Evolutionary conservation across 2,113 vertebrate species (phyloP).

Genomic region (rat (Rattus norvegicus)): DNA sequence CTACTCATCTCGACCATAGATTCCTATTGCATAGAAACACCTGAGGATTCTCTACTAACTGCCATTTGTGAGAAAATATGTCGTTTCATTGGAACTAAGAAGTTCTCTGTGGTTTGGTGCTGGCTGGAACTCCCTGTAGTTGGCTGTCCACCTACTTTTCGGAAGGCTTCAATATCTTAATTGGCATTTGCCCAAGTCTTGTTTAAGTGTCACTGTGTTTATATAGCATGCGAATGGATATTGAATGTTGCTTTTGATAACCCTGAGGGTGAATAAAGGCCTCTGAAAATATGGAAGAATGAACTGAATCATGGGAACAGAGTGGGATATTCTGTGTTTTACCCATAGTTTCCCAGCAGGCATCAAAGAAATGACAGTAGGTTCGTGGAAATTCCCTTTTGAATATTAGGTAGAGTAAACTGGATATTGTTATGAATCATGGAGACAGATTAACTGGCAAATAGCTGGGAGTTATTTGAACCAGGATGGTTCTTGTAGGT

Average conservation of each 20-base stretch:
- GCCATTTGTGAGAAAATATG: not conserved
- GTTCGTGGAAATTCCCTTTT: not conserved
- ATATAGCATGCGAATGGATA: not conserved
- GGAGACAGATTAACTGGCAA: not conserved
- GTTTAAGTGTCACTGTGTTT: not conserved
- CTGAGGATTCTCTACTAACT: not conserved
- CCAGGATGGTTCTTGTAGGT: not conserved
- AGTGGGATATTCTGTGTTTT: constrained; percentile 22
- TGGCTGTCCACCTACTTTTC: not conserved
- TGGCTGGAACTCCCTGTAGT: not conserved
- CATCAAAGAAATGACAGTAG: not conserved
- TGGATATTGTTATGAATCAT: not conserved
- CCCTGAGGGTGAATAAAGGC: not conserved
- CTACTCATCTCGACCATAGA: not conserved
- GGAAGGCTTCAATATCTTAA: not conserved
- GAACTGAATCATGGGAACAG: not conserved
- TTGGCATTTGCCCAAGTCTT: not conserved
- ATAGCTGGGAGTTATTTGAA: not conserved
- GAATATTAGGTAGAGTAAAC: not conserved
- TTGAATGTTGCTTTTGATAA: not conserved
- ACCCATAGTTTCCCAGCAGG: not conserved
- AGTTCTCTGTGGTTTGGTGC: not conserved
- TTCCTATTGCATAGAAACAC: not conserved
- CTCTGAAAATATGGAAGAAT: constrained; percentile 19
- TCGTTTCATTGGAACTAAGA: not conserved